These are phyloP conservation scores for Tyrophagus putrescentiae DNA, from an alignment of 1,140 invertebrate species.

Conservation along the genomic window DNA sequence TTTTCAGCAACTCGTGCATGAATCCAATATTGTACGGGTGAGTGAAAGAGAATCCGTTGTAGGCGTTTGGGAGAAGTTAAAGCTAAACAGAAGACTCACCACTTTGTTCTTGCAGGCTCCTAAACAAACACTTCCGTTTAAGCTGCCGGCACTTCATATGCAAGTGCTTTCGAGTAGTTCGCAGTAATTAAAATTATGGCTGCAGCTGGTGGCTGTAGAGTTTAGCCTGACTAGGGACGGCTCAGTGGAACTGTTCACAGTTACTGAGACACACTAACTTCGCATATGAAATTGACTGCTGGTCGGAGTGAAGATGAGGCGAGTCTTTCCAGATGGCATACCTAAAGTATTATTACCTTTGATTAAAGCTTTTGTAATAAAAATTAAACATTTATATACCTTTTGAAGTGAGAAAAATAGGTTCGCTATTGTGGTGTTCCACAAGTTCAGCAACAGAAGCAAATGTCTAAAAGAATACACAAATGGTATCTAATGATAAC, in stretches of 20 bases:
- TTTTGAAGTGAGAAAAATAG: conserved; percentile 27
- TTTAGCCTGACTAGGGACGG: too few relatives aligned
- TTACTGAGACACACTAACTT: too few relatives aligned
- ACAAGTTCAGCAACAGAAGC: conserved; percentile 26
- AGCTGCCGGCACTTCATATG: background rate
- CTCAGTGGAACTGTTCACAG: too few relatives aligned
- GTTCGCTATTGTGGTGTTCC: conserved; percentile 27
- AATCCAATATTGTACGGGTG: conserved; percentile 18
- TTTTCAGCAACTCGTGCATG: conserved; percentile 20
- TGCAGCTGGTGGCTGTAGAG: background rate
- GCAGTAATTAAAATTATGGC: background rate
- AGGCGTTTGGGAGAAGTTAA: too few relatives aligned
- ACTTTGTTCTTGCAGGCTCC: background rate
- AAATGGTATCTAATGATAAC: background rate
- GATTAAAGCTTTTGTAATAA: background rate
- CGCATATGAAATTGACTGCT: background rate
- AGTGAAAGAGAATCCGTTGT: too few relatives aligned
- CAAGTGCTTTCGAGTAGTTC: background rate
- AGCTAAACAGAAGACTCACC: too few relatives aligned
- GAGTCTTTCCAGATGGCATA: conserved; percentile 25
- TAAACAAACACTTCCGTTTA: conserved; percentile 6
- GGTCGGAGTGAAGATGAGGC: conserved; percentile 17
- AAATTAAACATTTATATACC: conserved; percentile 20
- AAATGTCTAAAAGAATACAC: conserved; percentile 26
- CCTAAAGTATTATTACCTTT: conserved; percentile 2